A percentile compares a stretch with the other conserved stretches of the same genome.
Evolutionary conservation across 2,888 invertebrate species (phyloP).

Genomic region (Eupeodes luniger): DNA sequence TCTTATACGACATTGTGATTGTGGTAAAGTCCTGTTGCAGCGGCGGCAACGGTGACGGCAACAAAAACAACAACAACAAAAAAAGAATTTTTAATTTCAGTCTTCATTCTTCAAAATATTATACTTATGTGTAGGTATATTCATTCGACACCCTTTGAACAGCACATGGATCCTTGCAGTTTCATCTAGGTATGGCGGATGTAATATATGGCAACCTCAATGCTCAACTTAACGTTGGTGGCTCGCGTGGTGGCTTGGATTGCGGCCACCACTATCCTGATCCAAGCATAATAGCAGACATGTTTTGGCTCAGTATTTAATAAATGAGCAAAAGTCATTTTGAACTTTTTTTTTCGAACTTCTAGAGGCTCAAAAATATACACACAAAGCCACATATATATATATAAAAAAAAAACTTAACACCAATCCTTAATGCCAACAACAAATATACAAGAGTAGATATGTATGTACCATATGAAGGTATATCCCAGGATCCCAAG

Average conservation of each 20-base stretch:
- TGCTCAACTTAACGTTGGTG: neutral
- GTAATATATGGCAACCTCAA: slow-evolving; percentile 27
- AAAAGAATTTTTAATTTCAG: slow-evolving; percentile 40
- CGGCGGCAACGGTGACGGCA: too few species aligned
- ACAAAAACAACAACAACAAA: neutral
- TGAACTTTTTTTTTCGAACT: slow-evolving; percentile 41
- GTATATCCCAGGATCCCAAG: neutral
- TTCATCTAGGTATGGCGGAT: slow-evolving; percentile 12
- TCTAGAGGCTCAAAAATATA: neutral
- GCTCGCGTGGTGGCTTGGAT: neutral
- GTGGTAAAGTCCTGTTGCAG: neutral
- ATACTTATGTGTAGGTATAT: too few species aligned
- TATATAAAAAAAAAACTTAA: slow-evolving; percentile 7
- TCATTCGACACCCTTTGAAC: slow-evolving; percentile 17
- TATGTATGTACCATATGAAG: too few species aligned
- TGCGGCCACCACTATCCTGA: slow-evolving; percentile 35
- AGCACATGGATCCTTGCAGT: slow-evolving; percentile 20
- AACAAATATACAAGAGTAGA: neutral
- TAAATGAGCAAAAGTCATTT: slow-evolving; percentile 68
- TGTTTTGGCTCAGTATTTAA: slow-evolving; percentile 57
- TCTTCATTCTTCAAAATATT: slow-evolving; percentile 27
- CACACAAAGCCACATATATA: neutral
- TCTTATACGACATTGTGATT: neutral
- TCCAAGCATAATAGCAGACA: slow-evolving; percentile 53
- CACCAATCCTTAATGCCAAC: slow-evolving; percentile 12